A percentile compares a stretch with the other conserved stretches of the same genome.
These are phyloP conservation scores for Tolmerus cingulatus DNA, from an alignment of 2,888 invertebrate genomes.

Conservation along the genomic window DNA sequence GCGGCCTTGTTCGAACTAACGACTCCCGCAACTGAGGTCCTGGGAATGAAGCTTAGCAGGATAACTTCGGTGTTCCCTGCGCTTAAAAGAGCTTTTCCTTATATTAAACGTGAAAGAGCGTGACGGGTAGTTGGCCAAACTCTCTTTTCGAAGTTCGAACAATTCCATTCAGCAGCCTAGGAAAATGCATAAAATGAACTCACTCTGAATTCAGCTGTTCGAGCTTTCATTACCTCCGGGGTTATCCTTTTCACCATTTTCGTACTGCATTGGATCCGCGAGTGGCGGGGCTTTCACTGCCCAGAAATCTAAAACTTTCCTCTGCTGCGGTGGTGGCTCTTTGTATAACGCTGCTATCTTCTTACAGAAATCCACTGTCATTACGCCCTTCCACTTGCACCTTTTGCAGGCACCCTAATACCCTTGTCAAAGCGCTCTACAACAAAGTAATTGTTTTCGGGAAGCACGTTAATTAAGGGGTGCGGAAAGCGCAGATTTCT, in stretches of 20 bases:
- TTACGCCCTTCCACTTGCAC: background rate
- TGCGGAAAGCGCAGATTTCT: background rate
- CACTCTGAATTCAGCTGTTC: background rate
- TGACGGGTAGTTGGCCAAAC: background rate
- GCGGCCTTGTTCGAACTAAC: slow-evolving; percentile 63
- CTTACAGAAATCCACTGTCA: background rate
- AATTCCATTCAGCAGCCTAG: background rate
- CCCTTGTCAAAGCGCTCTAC: background rate
- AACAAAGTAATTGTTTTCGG: background rate
- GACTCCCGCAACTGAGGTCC: slow-evolving; percentile 57
- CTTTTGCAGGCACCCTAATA: background rate
- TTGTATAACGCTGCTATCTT: background rate
- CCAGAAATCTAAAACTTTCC: background rate
- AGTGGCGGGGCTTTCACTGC: background rate
- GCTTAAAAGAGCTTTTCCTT: slow-evolving; percentile 1
- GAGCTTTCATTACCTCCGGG: background rate
- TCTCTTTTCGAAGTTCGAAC: slow-evolving; percentile 18
- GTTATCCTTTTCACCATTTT: background rate
- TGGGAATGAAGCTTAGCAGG: slow-evolving; percentile 54
- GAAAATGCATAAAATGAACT: background rate
- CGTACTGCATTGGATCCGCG: slow-evolving; percentile 2
- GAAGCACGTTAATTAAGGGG: background rate
- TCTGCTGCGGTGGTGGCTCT: background rate
- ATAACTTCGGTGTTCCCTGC: background rate
- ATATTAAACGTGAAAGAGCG: background rate